Evolutionary conservation across 2,113 vertebrate species (phyloP).

Genomic region (Xyrauchen texanus): DNA sequence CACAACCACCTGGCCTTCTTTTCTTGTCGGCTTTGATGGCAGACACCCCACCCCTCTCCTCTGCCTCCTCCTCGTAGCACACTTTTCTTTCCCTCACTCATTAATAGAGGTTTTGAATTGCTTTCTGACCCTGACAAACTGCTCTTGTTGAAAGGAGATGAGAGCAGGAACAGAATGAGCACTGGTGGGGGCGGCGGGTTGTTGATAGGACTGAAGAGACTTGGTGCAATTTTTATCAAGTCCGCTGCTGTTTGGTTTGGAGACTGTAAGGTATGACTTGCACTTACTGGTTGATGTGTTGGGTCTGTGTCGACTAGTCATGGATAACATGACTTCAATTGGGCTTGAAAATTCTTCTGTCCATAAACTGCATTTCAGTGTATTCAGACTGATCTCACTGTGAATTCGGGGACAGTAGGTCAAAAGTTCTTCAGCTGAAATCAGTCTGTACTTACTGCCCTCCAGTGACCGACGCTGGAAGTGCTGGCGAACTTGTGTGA

Average conservation of each 20-base stretch:
- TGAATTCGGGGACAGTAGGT: no score
- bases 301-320: neutral
- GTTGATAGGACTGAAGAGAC: constrained; percentile 33
- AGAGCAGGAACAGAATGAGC: constrained; percentile 56
- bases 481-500: no score
- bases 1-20: constrained; percentile 81
- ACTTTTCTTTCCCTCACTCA: constrained; percentile 64
- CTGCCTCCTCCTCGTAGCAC: constrained; percentile 63
- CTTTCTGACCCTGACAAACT: constrained; percentile 80
- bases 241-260: neutral
- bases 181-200: neutral
- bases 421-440: no score
- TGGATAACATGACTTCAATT: no score
- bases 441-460: no score
- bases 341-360: no score
- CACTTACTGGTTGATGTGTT: neutral
- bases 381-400: no score
- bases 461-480: no score
- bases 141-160: constrained; percentile 81
- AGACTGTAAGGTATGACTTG: neutral
- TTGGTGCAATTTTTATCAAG: constrained; percentile 18
- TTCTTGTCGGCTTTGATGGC: constrained; percentile 79
- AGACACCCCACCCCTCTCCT: constrained; percentile 69
- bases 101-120: constrained; percentile 88
- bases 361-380: no score